Percentiles rank a stretch among this genome's conserved stretches.
phyloP scores from a whole-genome alignment of 2,888 invertebrate species.

The Temnothorax rugatulus region DNA sequence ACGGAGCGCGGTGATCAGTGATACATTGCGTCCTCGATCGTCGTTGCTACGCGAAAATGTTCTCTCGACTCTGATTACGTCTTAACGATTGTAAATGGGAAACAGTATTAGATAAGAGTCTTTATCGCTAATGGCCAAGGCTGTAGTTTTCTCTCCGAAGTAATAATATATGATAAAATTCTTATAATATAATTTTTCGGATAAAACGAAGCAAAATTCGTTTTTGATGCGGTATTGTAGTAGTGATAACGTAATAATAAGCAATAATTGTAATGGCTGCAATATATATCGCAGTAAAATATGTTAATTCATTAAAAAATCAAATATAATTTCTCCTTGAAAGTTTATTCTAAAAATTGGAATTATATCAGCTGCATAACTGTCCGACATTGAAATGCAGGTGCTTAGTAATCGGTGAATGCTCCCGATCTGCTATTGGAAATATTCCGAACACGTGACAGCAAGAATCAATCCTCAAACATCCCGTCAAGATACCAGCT shows the following conservation, averaged over 20 bases:
- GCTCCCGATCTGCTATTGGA: not conserved
- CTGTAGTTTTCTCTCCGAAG: not conserved
- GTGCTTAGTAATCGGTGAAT: not conserved
- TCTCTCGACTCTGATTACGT: constrained; percentile 20
- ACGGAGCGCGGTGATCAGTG: constrained; percentile 4
- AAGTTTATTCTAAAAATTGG: not conserved
- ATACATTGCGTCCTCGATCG: constrained; percentile 17
- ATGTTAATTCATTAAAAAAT: not conserved
- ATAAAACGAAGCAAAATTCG: not conserved
- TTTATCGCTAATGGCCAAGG: constrained; percentile 9
- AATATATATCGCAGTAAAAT: not conserved
- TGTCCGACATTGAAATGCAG: not conserved
- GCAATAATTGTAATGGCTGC: not conserved
- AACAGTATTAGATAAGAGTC: constrained; percentile 15
- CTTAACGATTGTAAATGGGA: constrained; percentile 39
- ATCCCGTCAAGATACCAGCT: not conserved
- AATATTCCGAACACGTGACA: not conserved
- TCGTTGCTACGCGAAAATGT: constrained; percentile 19
- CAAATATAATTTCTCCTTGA: not conserved
- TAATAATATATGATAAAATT: not conserved
- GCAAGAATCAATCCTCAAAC: not conserved
- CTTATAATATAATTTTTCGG: not conserved
- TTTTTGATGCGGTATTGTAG: not conserved
- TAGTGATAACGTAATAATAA: not conserved
- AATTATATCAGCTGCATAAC: not conserved